These are phyloP conservation scores for Platalea minor DNA, from an alignment of 2,797 vertebrate species.

Conservation along the genomic window DNA sequence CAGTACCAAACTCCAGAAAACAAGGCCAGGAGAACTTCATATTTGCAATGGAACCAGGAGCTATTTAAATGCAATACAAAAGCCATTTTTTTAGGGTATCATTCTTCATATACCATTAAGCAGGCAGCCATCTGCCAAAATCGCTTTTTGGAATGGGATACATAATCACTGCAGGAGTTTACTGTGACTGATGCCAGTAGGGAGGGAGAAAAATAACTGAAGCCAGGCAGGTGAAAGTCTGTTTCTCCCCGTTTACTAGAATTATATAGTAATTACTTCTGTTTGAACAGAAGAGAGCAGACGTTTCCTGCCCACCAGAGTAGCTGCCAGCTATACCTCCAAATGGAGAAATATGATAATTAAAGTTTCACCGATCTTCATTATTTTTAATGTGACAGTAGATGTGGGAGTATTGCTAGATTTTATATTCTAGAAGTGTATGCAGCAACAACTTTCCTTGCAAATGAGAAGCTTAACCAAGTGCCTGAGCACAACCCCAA, in stretches of 20 bases:
- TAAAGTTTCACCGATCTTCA: constrained; percentile 1
- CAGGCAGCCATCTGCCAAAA: not conserved
- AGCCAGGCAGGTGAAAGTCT: not conserved
- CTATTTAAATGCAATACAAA: not conserved
- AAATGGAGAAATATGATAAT: not conserved
- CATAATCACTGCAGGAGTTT: not conserved
- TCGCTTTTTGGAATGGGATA: not conserved
- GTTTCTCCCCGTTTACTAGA: not conserved
- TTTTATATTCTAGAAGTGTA: not conserved
- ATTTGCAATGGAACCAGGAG: not conserved
- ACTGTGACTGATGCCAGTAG: not conserved
- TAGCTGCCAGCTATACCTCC: not conserved
- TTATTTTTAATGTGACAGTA: constrained; percentile 40
- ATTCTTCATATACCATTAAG: not conserved
- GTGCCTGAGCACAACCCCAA: not conserved
- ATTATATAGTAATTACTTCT: constrained; percentile 3
- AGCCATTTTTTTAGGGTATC: not conserved
- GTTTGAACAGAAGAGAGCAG: not conserved
- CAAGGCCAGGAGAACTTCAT: not conserved
- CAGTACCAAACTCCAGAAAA: not conserved
- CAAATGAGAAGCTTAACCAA: not conserved
- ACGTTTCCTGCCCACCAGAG: not conserved
- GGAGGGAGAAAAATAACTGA: not conserved
- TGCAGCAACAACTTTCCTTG: not conserved
- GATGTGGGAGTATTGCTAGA: not conserved